phyloP scores from a whole-genome alignment of 2,888 invertebrate species.

The Teinopalpus imperialis region DNA sequence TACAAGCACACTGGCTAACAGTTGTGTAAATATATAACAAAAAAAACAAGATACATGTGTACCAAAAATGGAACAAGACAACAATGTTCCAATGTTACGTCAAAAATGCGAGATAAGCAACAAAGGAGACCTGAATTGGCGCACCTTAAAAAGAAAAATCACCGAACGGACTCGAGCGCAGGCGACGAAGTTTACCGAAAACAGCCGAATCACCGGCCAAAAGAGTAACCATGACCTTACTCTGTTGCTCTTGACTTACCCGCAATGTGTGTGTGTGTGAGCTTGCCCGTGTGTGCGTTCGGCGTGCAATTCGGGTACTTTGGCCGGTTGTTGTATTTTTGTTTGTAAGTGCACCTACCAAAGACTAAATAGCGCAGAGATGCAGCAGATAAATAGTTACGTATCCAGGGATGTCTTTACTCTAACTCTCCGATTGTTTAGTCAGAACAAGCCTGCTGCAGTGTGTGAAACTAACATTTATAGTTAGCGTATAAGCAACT shows the following conservation, averaged over 20 bases:
- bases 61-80: conserved; percentile 1
- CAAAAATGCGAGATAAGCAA: conserved; percentile 27
- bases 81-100: conserved; percentile 3
- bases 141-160: conserved; percentile 40
- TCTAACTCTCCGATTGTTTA: too few relatives aligned
- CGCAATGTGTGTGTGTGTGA: conserved; percentile 19
- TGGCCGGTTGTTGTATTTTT: conserved; percentile 38
- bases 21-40: conserved; percentile 4
- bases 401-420: too few relatives aligned
- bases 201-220: conserved; percentile 52
- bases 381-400: too few relatives aligned
- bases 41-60: neutral
- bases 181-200: conserved; percentile 54
- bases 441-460: too few relatives aligned
- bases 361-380: conserved; percentile 18
- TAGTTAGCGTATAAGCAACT: too few relatives aligned
- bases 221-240: conserved; percentile 73
- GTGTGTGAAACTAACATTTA: too few relatives aligned
- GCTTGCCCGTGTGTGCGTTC: conserved; percentile 35
- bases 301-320: conserved; percentile 70
- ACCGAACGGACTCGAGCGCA: conserved; percentile 46
- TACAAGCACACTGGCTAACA: too few relatives aligned
- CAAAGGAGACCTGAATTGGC: conserved; percentile 30
- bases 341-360: conserved; percentile 30
- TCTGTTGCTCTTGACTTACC: conserved; percentile 57